Evolutionary conservation across 2,797 vertebrate genomes (phyloP).

Genomic region (Lepilemur septentrionalis): DNA sequence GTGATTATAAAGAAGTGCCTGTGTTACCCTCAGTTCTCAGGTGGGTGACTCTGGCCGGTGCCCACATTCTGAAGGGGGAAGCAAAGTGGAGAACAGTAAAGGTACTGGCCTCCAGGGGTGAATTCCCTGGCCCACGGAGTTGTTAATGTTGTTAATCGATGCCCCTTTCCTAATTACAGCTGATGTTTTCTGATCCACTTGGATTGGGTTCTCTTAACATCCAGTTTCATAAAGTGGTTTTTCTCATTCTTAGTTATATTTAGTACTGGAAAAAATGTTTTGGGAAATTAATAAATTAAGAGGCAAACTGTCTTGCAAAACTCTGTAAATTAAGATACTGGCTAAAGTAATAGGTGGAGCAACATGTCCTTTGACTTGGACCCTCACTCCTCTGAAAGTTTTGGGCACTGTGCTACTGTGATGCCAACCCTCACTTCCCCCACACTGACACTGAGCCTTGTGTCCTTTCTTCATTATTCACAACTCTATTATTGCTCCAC

Average conservation of each 20-base stretch:
- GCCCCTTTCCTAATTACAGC: background rate
- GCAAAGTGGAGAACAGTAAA: no score
- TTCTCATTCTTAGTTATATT: conserved; percentile 18
- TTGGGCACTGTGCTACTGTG: accelerated
- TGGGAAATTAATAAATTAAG: background rate
- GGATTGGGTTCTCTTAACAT: background rate
- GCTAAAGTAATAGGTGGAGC: accelerated
- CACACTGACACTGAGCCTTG: background rate
- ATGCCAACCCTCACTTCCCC: background rate
- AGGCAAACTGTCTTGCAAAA: background rate
- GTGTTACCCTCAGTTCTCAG: background rate
- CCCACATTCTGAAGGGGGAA: background rate
- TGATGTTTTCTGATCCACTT: background rate
- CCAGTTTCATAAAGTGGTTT: background rate
- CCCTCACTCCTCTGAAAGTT: background rate
- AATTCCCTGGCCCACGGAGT: accelerated
- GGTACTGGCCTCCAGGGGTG: accelerated
- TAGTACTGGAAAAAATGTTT: background rate
- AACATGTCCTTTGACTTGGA: accelerated
- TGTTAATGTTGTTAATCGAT: background rate
- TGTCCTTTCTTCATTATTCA: background rate
- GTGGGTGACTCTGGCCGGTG: background rate
- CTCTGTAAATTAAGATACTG: accelerated
- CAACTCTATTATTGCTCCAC: background rate
- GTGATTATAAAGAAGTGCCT: background rate